phyloP scores from a whole-genome alignment of 2,888 invertebrate species.

The Trisateles emortualis region DNA sequence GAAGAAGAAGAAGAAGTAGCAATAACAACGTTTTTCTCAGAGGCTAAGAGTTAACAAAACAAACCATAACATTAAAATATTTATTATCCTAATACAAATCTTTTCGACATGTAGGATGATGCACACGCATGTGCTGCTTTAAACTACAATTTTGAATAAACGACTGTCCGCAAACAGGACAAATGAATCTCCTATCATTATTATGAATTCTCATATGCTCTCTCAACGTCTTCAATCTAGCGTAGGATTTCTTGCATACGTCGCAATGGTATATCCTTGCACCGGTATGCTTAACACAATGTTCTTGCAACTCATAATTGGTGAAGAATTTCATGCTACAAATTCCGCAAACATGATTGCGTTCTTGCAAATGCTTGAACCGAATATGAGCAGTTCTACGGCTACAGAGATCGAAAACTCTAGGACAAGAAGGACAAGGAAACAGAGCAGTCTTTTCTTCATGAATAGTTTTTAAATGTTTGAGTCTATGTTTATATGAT shows the following conservation, averaged over 20 bases:
- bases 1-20: too few relatives aligned
- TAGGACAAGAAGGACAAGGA: slow-evolving; percentile 76
- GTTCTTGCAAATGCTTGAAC: slow-evolving; percentile 78
- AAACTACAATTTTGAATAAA: slow-evolving; percentile 81
- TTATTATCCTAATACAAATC: slow-evolving; percentile 42
- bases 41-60: too few relatives aligned
- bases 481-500: slow-evolving; percentile 76
- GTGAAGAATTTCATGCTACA: slow-evolving; percentile 86
- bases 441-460: slow-evolving; percentile 76
- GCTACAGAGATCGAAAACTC: slow-evolving; percentile 78
- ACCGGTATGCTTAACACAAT: slow-evolving; percentile 84
- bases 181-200: slow-evolving; percentile 76
- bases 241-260: slow-evolving; percentile 82
- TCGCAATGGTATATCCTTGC: slow-evolving; percentile 85
- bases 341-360: slow-evolving; percentile 79
- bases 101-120: slow-evolving; percentile 73
- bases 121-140: slow-evolving; percentile 78
- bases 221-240: slow-evolving; percentile 75
- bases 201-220: slow-evolving; percentile 82
- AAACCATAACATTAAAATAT: slow-evolving; percentile 9
- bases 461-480: slow-evolving; percentile 73
- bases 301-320: slow-evolving; percentile 85
- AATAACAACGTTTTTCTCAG: too few relatives aligned
- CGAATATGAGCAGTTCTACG: slow-evolving; percentile 75
- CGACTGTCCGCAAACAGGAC: slow-evolving; percentile 75